Evolutionary conservation across 2,113 vertebrate species (phyloP), one percentile per base, ranked within the genome.

Genomic region (Pollimyrus isidori): DNA sequence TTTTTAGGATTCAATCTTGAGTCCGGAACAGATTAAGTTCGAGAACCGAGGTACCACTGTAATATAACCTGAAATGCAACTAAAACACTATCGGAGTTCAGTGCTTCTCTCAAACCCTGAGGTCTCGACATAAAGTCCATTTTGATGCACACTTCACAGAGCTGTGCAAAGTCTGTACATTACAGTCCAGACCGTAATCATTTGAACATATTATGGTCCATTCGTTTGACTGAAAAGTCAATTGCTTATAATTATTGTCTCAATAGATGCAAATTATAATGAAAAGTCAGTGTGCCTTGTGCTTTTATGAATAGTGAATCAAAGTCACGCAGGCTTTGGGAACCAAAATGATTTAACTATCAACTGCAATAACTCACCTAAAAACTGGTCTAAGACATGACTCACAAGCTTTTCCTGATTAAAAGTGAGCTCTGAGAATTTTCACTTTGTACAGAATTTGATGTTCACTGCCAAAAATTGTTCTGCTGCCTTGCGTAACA

Each of bases 161-260:
- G 82, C 82, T 10, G 45, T n/a, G 45, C 45, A 48, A 84, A 48
- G 35, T 46, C 21, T 46, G 50, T 35, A 58, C 52, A 53, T 58
- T 58, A 42, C 35, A 11, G 52, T 56, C 2, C 19, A 62, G 30
- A 9, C 86, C 35, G 21, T 45, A 87, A 87, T 87, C 4, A 87
- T 87, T 35, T 19, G 17, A 87, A 87, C 23, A 39, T 45, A 88
- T 45, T 65, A 58, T 0, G 30, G 6, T 88, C 42, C 21, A 88
- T 69, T 88, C 30, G 62, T 42, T 88, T 88, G 39, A 69, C 39
- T 26, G 21, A 65, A 88, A 39, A 88, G 80, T 62, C 42, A 88
- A 45, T 39, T 45, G 58, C 87, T 26, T 13, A 56, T 42, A 65
- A 58, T 48, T 46, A 58, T 46, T 2, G 35, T 80, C 58, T 17